Percentiles rank a stretch among this genome's conserved stretches.
These are phyloP conservation scores for Mastomys coucha DNA, from an alignment of 2,113 vertebrate species.

Conservation along the genomic window DNA sequence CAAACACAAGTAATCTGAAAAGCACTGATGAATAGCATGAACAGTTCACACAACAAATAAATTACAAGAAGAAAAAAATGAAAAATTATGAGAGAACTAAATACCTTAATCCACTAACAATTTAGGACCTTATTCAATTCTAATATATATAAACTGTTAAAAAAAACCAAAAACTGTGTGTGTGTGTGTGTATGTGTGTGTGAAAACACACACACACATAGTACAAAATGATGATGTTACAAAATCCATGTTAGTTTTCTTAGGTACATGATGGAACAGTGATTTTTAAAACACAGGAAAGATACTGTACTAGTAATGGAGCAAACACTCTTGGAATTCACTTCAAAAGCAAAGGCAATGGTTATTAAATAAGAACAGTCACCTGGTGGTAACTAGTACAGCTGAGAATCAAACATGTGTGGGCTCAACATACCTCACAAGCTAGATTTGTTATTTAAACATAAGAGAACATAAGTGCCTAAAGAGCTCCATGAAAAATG, in stretches of 20 bases:
- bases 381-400: not conserved
- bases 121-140: not conserved
- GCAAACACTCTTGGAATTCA: slow-evolving; percentile 12
- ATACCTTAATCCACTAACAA: not conserved
- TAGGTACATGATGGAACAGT: not conserved
- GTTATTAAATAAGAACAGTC: not conserved
- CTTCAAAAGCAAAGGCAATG: not conserved
- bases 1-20: not conserved
- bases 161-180: not conserved
- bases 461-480: not conserved
- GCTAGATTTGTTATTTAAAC: not conserved
- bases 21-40: not conserved
- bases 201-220: not conserved
- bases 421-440: not conserved
- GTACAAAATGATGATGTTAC: not conserved
- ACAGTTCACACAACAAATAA: not conserved
- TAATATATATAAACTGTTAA: not conserved
- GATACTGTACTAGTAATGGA: not conserved
- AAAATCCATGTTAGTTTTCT: not conserved
- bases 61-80: not conserved
- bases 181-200: too few relatives aligned
- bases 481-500: not conserved
- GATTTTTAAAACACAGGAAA: not conserved
- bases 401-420: too few relatives aligned
- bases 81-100: not conserved